Base-by-base conservation (phyloP, 2,797 vertebrate species). In the Mormyrops attenuatus region DNA sequence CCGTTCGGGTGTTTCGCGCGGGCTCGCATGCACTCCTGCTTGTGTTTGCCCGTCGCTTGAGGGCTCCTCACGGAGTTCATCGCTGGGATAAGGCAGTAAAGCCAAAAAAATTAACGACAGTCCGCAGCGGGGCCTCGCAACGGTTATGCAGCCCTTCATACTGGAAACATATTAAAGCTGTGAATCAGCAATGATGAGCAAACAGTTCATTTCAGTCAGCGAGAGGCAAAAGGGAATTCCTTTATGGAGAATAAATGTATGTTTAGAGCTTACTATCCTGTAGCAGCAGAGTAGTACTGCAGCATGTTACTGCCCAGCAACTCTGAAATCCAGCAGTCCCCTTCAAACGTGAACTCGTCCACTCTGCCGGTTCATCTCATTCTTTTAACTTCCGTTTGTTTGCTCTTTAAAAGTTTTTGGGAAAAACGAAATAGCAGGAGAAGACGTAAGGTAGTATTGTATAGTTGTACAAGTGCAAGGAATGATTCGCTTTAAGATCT, bases 1-100 rank as follows among this genome's bases (percentile, higher is more conserved):
- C 92, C 90, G 90, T 93, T 94, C 93, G 94, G 93, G 94, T 95
- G 94, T 95, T 93, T 95, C 92, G 91, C 94, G 93, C 92, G 90
- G 91, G 92, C 92, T 92, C 89, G 91, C 92, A 92, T 93, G 94
- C 93, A 93, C 93, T 94, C 91, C 77, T 93, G 93, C 93, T 94
- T 93, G 93, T 93, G 92, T 94, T 94, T 92, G 88, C 92, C 91
- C 87, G 91, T 91, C 6, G 49, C 87, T 89, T 91, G 91, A 52
- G 90, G 91, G 92, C 92, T 92, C 92, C 91, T 92, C 91, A 93
- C 93, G 92, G 90, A 94, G 93, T 95, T 94, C 94, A 92, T 66
- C 87, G 92, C 90, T 89, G 85, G 92, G 93, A 93, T 94, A 91
- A 92, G 89, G 89, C 91, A 77, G 84, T 89, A 88, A 69, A 90